phyloP scores from a whole-genome alignment of 2,888 invertebrate species.

The Drosophila anomalata region DNA sequence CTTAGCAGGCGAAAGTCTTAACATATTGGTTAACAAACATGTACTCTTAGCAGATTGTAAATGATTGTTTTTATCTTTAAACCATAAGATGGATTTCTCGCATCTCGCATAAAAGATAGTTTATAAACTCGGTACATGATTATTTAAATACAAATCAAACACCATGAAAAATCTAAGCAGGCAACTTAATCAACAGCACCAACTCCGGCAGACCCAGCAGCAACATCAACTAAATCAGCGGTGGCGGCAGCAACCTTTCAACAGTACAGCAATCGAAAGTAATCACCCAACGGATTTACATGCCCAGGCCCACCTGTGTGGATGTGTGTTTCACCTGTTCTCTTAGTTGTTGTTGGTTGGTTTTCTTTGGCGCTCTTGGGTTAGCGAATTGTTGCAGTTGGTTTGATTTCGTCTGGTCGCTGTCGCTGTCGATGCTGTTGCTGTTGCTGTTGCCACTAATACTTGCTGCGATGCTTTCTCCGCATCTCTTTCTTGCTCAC shows the following conservation, averaged over 20 bases:
- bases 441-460: neutral
- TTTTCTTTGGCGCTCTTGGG: conserved; percentile 22
- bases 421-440: conserved; percentile 8
- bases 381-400: conserved; percentile 68
- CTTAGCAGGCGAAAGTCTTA: neutral
- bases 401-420: conserved; percentile 45
- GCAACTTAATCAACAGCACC: conserved; percentile 32
- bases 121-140: conserved; percentile 21
- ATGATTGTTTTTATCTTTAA: conserved; percentile 7
- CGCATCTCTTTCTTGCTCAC: conserved; percentile 59
- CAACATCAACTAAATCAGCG: conserved; percentile 9
- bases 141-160: conserved; percentile 43
- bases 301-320: conserved; percentile 15
- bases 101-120: conserved; percentile 2
- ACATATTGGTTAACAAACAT: neutral
- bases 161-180: conserved; percentile 48
- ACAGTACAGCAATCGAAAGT: conserved; percentile 63
- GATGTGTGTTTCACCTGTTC: conserved; percentile 57
- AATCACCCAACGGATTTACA: conserved; percentile 56
- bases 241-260: conserved; percentile 34
- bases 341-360: conserved; percentile 28
- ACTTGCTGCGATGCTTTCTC: conserved; percentile 61
- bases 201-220: conserved; percentile 7
- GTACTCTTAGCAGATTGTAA: neutral
- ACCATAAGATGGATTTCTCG: conserved; percentile 1